Evolutionary conservation across 2,888 invertebrate genomes (phyloP), one percentile per base, ranked within the genome.

Genomic region (Cepaea hortensis): DNA sequence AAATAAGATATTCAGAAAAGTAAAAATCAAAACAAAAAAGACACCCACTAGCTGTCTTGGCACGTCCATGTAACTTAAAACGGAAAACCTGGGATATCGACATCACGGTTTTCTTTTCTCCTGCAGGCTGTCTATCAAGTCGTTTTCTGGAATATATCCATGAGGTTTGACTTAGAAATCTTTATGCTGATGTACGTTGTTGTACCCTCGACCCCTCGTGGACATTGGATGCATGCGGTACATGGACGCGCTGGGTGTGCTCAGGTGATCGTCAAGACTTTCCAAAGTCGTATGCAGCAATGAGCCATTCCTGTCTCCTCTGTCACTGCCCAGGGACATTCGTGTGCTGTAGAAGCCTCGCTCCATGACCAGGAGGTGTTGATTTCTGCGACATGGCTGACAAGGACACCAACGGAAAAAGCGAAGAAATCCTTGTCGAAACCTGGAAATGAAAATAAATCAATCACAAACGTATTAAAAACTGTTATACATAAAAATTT

Each of bases 361-460:
- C 87, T 91, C 91, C 81, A 90, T 90, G 48, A 91, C 86, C 48
- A 91, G 89, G 73, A 90, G 89, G 76, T 91, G 90, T 62, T 90
- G 89, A 7, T 89, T 88, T 70, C 89, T 88, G 76, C 91, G 90
- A 87, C 92, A 92, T 3, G 90, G 90, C 70, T 97, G 96, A 92
- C 96, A 96, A 5, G 97, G 97, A 92, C 97, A 97, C 95, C 97
- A 98, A 92, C 97, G 97, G 95, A 98, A 98, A 94, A 98, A 97
- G 94, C 97, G 97, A 93, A 97, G 97, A 95, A 98, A 98, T 13
- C 98, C 98, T 91, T 97, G 96, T 80, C 98, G 96, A 95, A 98
- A 98, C 94, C 98, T 98, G 95, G 9, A 48, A 79, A 79, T 1
- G 23, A 15, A 62, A 3, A 35, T 62, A 3, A 35, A 62, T 35